Evolutionary conservation across 2,797 vertebrate genomes (phyloP).

Genomic region (Notamacropus eugenii): DNA sequence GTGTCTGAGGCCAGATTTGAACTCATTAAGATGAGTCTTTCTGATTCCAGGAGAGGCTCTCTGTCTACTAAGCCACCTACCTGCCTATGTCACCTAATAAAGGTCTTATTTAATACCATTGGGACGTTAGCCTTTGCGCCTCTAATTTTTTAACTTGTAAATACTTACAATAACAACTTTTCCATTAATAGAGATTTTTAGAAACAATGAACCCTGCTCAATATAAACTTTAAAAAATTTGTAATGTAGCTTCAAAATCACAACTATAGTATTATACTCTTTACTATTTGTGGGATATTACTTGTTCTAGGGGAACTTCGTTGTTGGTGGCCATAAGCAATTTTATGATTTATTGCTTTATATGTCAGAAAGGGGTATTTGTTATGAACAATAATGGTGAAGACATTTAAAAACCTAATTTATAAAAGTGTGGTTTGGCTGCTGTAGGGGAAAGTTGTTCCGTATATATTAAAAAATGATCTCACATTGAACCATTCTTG

Average conservation of each 20-base stretch:
- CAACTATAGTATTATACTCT: not conserved
- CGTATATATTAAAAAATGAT: not conserved
- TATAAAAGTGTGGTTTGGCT: not conserved
- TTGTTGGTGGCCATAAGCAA: not conserved
- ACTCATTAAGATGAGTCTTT: not conserved
- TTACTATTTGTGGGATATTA: slow-evolving; percentile 18
- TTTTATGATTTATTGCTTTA: not conserved
- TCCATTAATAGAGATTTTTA: not conserved
- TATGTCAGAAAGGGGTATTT: not conserved
- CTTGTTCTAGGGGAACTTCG: slow-evolving; percentile 18
- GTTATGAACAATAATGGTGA: slow-evolving; percentile 1
- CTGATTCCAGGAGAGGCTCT: not conserved
- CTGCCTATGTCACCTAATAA: not conserved
- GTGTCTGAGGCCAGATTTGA: not conserved
- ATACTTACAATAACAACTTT: not conserved
- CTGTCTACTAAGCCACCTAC: not conserved
- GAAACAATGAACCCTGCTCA: not conserved
- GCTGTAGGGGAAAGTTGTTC: slow-evolving; percentile 6
- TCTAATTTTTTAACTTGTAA: not conserved
- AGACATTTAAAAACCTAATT: slow-evolving; percentile 23
- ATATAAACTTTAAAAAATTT: slow-evolving; percentile 12
- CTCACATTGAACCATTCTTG: not conserved
- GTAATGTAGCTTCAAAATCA: slow-evolving; percentile 4
- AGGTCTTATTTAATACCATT: not conserved
- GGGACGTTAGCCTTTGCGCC: not conserved